Base-by-base conservation (phyloP, 1,140 invertebrate species). In the Hirudo medicinalis region DNA sequence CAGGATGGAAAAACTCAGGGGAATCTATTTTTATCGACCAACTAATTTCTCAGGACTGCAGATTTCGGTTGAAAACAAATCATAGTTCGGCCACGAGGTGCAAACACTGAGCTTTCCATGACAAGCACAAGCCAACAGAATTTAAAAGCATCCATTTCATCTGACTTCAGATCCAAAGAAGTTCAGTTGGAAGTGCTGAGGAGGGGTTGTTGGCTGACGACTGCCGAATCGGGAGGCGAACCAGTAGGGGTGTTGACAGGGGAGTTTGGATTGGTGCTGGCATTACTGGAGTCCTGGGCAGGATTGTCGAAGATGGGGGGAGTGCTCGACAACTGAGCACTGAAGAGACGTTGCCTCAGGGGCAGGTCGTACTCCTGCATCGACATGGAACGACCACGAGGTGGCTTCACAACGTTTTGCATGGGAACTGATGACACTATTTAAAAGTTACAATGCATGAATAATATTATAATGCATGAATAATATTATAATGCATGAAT, bases 281-380 rank as follows among this genome's bases (percentile, higher is more conserved):
- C 29, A 6, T 63, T 32, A 6, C 22, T 32, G 2, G 57, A 63
- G 19, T 63, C 57, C 22, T 32, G 29, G 57, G 22, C 29, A 11
- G 69, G 69, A 19, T 25, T 54, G 53, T 49, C 32, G 13, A 53
- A 70, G 32, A 70, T 49, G 19, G 49, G 69, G 0, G 69, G 69
- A 19, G 32, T 70, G 69, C n/a, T 49, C 5, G 69, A 54, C 19
- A 70, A 43, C 69, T 70, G 69, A 36, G 69, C 69, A 54, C 69
- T 70, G 69, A 49, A 49, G 17, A 70, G 32, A 4, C 20, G 79
- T 77, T 67, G 53, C 11, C 73, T 32, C 60, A 74, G 63, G 1
- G 88, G 88, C 74, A 86, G 87, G 81, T 90, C 88, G 79, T 90
- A 90, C 76, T 91, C 89, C 79, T 91, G 89, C 89, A 91, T 91